Conservation (phyloP, 2,797 vertebrate species). For the Aplochiton taeniatus region DNA sequence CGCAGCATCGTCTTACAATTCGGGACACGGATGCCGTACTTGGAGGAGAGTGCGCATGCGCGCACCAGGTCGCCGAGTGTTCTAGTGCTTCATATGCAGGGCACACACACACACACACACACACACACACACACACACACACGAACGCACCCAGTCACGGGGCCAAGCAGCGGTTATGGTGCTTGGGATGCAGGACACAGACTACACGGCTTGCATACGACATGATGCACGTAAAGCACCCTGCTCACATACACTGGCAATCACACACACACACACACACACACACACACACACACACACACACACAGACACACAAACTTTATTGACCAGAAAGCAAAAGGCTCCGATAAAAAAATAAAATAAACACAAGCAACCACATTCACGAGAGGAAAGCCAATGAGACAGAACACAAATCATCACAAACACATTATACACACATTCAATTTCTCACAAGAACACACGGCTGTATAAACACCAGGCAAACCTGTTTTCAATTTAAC, state of each 20-base stretch:
- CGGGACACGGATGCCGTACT: too few species aligned
- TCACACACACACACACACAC: background rate
- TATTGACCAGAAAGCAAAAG: too few species aligned
- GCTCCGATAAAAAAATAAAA: background rate
- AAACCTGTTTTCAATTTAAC: too few species aligned
- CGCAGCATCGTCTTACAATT: too few species aligned
- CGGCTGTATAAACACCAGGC: too few species aligned
- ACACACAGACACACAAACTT: slow-evolving; percentile 1
- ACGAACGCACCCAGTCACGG: slow-evolving; percentile 28
- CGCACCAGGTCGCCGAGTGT: too few species aligned
- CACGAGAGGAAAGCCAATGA: too few species aligned
- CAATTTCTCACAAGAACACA: too few species aligned
- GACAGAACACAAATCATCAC: too few species aligned
- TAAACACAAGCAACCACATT: background rate
- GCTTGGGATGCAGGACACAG: background rate
- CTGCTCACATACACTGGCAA: background rate
- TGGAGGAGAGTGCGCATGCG: too few species aligned
- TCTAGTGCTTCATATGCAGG: background rate
- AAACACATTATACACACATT: too few species aligned
- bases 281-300: background rate
- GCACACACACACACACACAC: background rate
- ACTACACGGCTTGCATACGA: background rate
- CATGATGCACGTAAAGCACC: slow-evolving; percentile 1
- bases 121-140: background rate
- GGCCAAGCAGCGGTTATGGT: background rate